These are phyloP conservation scores for Trogon melanurus DNA, from an alignment of 2,113 vertebrate genomes.

Conservation along the genomic window DNA sequence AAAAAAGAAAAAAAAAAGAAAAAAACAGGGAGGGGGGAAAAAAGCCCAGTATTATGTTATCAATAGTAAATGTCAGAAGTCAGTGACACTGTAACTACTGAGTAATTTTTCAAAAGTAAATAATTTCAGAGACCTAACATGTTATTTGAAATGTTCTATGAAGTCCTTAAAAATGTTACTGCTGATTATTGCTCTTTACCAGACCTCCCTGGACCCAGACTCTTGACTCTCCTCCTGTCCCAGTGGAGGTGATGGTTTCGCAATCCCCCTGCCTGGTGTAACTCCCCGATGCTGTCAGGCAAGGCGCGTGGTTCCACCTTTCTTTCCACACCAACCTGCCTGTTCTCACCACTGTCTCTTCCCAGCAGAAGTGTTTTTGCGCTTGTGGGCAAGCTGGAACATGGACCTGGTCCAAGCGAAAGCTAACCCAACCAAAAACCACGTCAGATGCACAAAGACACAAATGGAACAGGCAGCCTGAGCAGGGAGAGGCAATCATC, in stretches of 20 bases:
- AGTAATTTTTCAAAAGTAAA: neutral
- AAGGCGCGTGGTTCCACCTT: neutral
- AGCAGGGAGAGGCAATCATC: constrained; percentile 39
- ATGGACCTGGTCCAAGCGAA: neutral
- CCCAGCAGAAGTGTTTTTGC: neutral
- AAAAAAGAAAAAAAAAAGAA: neutral
- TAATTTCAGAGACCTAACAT: neutral
- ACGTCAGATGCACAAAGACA: neutral
- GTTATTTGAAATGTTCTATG: neutral
- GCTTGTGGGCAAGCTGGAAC: constrained; percentile 46
- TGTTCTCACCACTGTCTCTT: constrained; percentile 23
- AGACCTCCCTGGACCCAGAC: neutral
- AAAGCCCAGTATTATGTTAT: neutral
- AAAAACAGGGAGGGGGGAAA: too few species aligned
- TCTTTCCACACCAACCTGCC: constrained; percentile 34
- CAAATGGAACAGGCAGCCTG: neutral
- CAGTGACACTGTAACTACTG: neutral
- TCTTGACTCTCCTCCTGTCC: neutral
- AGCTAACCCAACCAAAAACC: constrained; percentile 33
- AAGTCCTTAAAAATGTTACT: neutral
- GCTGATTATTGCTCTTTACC: neutral
- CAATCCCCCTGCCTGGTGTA: neutral
- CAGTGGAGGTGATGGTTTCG: neutral
- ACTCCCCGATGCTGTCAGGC: neutral
- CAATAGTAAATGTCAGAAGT: neutral